Evolutionary conservation across 2,113 vertebrate genomes (phyloP), one percentile per base, ranked within the genome.

Genomic region (Chrysochloris asiatica): DNA sequence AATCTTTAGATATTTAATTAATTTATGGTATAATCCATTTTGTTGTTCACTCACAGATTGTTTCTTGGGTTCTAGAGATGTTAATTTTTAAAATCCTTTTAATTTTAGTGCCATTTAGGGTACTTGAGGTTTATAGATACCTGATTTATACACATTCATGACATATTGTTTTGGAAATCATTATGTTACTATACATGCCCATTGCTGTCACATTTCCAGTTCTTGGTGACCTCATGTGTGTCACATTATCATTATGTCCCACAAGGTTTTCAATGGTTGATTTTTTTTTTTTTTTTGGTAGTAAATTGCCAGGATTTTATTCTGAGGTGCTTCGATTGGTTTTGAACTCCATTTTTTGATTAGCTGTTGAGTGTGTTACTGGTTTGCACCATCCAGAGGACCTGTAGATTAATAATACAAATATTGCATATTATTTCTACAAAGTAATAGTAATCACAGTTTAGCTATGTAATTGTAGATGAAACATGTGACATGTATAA

Each of bases 391-490:
- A 22, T 16, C 36, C 21, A 41, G 36, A 69, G 67, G 19, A 19
- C 16, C 19, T 22, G 36, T 38, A n/a, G n/a, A 9, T 84, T 76
- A 85, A 43, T 8, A 43, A 86, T 48, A 43, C 45, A 89, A 82
- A 63, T 79, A 61, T 38, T 3, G 86, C 22, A 80, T n/a, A 8
- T 77, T 71, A 41, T 61, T 38, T 71, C 54, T 61, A 86, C 36
- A 82, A 47, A 93, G 71, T 83, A 75, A 83, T 78, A 61, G 4
- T 78, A 54, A 75, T 86, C 71, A 83, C 8, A 82, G 33, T 36
- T 92, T 22, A 56, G 47, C 56, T 26, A 7, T 87, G 22, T 69
- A 83, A 72, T 4, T 82, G 6, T 72, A 8, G 26, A 79, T 88
- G 19, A 91, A 87, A 36, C 75, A 75, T 72, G 63, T 67, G 85